A percentile compares a stretch with the other conserved stretches of the same genome.
These are phyloP conservation scores for Mamestra configurata DNA, from an alignment of 1,140 invertebrate species.

Conservation along the genomic window DNA sequence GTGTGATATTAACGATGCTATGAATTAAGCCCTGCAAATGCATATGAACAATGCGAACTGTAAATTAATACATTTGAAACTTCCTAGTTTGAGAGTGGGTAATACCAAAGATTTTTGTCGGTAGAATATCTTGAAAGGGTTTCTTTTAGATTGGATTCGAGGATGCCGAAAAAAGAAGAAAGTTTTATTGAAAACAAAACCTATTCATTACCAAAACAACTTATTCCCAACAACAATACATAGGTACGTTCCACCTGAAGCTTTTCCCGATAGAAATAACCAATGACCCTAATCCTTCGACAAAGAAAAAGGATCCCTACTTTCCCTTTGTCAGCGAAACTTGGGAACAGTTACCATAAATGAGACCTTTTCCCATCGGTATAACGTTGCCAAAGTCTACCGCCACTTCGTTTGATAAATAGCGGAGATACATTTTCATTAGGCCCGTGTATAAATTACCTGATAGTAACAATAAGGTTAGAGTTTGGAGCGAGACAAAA, in stretches of 20 bases:
- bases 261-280: constrained; percentile 54
- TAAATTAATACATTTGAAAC: neutral
- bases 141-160: neutral
- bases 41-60: neutral
- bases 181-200: constrained; percentile 22
- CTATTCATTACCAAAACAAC: constrained; percentile 33
- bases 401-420: constrained; percentile 69
- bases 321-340: constrained; percentile 61
- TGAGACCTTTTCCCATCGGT: constrained; percentile 52
- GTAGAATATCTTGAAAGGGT: neutral
- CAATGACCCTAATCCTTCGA: constrained; percentile 56
- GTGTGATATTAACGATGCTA: constrained; percentile 15
- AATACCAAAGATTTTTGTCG: neutral
- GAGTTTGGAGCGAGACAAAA: constrained; percentile 38
- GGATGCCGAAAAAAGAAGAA: neutral
- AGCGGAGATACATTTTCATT: constrained; percentile 75
- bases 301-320: constrained; percentile 47
- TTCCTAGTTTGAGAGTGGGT: neutral
- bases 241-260: constrained; percentile 44
- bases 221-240: constrained; percentile 37
- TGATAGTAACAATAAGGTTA: constrained; percentile 75
- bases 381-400: constrained; percentile 49
- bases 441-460: constrained; percentile 70
- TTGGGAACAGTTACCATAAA: constrained; percentile 53
- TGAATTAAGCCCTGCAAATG: neutral